These are phyloP conservation scores for Clarias magur DNA, from an alignment of 2,113 vertebrate genomes.

Conservation along the genomic window DNA sequence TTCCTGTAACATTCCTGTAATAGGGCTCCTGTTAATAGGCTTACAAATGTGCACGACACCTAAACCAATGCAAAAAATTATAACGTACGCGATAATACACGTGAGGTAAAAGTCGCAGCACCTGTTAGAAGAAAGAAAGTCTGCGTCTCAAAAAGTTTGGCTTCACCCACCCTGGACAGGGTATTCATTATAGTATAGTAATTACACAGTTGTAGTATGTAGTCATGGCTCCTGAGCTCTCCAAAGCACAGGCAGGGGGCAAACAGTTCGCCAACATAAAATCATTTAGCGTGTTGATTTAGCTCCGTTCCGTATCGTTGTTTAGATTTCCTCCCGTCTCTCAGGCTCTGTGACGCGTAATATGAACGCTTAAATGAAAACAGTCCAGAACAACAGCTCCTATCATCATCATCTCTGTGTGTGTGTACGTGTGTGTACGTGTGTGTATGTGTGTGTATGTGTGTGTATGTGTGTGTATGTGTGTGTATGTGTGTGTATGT, in stretches of 20 bases:
- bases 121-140: not conserved
- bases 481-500: not conserved
- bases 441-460: not conserved
- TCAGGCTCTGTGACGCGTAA: not conserved
- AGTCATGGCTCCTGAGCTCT: not conserved
- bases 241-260: conserved; percentile 12
- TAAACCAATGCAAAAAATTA: not conserved
- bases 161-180: not conserved
- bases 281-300: conserved; percentile 7
- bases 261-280: not conserved
- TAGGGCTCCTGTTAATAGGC: not conserved
- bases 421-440: not conserved
- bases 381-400: not conserved
- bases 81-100: not conserved
- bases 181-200: conserved; percentile 12
- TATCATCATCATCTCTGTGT: not conserved
- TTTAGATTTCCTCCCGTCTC: conserved; percentile 5
- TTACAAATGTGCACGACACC: not conserved
- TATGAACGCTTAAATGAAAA: not conserved
- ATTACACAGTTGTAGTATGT: not conserved
- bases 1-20: not conserved
- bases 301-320: not conserved
- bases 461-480: not conserved
- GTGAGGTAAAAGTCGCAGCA: not conserved
- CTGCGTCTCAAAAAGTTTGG: not conserved